These are phyloP conservation scores for Trichechus manatus DNA, from an alignment of 2,113 vertebrate genomes.

Conservation along the genomic window DNA sequence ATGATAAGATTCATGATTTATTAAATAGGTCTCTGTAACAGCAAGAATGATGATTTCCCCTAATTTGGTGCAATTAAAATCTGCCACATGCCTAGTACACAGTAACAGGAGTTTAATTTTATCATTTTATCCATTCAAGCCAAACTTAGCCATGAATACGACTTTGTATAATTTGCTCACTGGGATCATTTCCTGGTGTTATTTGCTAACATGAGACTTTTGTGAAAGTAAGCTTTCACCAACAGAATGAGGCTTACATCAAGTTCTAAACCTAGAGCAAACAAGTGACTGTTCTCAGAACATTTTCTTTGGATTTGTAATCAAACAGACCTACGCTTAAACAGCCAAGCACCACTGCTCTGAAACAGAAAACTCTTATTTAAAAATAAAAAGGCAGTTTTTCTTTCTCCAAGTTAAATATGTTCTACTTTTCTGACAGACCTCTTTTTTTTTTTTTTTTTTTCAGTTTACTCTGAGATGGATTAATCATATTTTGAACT, in stretches of 20 bases:
- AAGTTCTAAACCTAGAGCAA: conserved; percentile 76
- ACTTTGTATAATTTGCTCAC: conserved; percentile 72
- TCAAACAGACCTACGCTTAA: conserved; percentile 67
- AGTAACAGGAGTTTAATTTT: conserved; percentile 54
- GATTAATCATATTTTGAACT: conserved; percentile 63
- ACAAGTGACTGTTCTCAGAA: conserved; percentile 75
- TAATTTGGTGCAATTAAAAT: conserved; percentile 63
- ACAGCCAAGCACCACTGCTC: conserved; percentile 70
- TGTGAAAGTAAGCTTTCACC: conserved; percentile 73
- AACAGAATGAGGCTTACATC: conserved; percentile 66
- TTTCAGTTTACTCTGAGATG: conserved; percentile 64
- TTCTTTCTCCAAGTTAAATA: conserved; percentile 69
- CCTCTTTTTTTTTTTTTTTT: not conserved
- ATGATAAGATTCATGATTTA: not conserved
- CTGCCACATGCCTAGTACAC: not conserved
- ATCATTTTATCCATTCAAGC: conserved; percentile 49
- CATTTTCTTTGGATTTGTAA: conserved; percentile 83
- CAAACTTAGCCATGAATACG: conserved; percentile 64
- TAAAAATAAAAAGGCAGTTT: conserved; percentile 69
- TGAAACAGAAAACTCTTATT: conserved; percentile 76
- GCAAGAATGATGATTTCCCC: not conserved
- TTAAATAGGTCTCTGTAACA: not conserved
- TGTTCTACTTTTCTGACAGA: conserved; percentile 66
- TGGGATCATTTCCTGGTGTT: conserved; percentile 71
- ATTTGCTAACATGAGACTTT: conserved; percentile 70